These are phyloP conservation scores for Palaemon carinicauda DNA, from an alignment of 1,140 invertebrate genomes.

Conservation along the genomic window DNA sequence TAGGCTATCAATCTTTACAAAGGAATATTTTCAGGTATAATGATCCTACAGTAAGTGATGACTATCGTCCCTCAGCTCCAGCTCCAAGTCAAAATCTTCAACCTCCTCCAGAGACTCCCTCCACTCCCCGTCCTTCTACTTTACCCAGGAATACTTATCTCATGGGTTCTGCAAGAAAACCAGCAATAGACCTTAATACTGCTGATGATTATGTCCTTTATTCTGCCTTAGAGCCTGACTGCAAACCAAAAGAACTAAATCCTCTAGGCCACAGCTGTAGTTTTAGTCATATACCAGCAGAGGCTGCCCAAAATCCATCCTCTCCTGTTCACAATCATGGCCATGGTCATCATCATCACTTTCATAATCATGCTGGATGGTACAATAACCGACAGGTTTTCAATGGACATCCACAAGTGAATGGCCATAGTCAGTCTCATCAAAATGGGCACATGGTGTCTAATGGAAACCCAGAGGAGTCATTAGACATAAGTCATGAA, in stretches of 20 bases:
- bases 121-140: slow-evolving; percentile 70
- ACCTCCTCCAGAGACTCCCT: slow-evolving; percentile 63
- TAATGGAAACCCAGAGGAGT: slow-evolving; percentile 46
- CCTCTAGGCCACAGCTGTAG: slow-evolving; percentile 57
- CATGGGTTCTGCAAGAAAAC: slow-evolving; percentile 62
- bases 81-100: slow-evolving; percentile 16
- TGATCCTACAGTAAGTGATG: slow-evolving; percentile 63
- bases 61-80: slow-evolving; percentile 15
- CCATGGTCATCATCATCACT: slow-evolving; percentile 51
- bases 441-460: slow-evolving; percentile 44
- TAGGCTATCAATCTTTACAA: slow-evolving; percentile 63
- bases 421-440: slow-evolving; percentile 39
- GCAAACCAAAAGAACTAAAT: slow-evolving; percentile 39
- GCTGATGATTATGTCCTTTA: slow-evolving; percentile 65
- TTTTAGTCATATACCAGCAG: slow-evolving; percentile 51
- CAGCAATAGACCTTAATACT: slow-evolving; percentile 63
- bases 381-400: slow-evolving; percentile 49
- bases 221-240: slow-evolving; percentile 62
- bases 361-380: slow-evolving; percentile 50
- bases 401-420: slow-evolving; percentile 36
- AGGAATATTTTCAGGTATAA: slow-evolving; percentile 66
- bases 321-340: slow-evolving; percentile 32
- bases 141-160: slow-evolving; percentile 76
- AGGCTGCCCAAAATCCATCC: slow-evolving; percentile 21
- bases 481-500: slow-evolving; percentile 44